Percentiles rank a stretch among this genome's conserved stretches.
phyloP scores from a whole-genome alignment of 2,797 vertebrate genomes.

The Prionace glauca region DNA sequence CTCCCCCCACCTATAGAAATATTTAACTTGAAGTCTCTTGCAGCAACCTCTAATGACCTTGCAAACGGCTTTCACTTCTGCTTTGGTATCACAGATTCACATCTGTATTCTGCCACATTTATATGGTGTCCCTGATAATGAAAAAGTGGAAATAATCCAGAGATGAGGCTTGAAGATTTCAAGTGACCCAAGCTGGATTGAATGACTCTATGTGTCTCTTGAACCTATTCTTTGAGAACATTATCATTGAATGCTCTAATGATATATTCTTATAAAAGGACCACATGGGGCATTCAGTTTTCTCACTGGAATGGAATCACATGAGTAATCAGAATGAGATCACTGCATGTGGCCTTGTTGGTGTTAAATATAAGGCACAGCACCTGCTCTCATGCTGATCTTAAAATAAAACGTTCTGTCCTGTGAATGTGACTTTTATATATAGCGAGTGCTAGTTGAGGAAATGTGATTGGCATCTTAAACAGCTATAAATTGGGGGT shows the following conservation, averaged over 20 bases:
- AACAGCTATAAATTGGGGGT: not conserved
- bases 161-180: no score
- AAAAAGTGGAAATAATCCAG: no score
- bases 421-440: not conserved
- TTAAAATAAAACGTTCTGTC: not conserved
- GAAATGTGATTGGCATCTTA: constrained; percentile 27
- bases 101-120: no score
- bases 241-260: not conserved
- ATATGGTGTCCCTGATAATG: no score
- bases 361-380: constrained; percentile 8
- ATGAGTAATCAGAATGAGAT: constrained; percentile 9
- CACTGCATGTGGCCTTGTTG: not conserved
- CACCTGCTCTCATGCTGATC: not conserved
- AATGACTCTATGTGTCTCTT: not conserved
- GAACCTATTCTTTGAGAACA: not conserved
- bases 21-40: not conserved
- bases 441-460: not conserved
- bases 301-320: not conserved
- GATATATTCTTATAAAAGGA: not conserved
- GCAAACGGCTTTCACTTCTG: not conserved
- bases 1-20: not conserved
- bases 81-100: no score
- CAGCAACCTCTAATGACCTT: not conserved
- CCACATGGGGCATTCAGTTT: not conserved
- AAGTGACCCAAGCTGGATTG: not conserved